Conservation (phyloP, 2,113 vertebrate species). For the Alligator mississippiensis region DNA sequence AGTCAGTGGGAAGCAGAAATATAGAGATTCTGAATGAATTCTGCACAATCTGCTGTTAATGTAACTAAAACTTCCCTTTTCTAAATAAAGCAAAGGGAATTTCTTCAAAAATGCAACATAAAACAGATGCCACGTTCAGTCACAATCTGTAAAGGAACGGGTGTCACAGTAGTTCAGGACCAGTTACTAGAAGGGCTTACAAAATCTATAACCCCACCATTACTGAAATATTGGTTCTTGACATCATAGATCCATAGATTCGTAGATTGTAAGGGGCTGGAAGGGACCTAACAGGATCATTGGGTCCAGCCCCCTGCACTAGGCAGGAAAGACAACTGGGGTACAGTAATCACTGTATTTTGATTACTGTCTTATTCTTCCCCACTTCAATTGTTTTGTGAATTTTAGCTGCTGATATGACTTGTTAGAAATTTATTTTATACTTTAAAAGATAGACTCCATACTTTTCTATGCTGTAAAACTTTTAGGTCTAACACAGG, state of each 20-base stretch:
- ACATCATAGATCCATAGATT: background rate
- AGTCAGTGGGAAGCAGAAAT: background rate
- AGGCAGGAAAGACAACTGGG: no score
- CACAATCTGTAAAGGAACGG: background rate
- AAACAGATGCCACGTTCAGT: background rate
- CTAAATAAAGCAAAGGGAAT: background rate
- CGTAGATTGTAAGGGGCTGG: no score
- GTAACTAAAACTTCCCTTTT: background rate
- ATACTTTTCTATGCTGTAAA: background rate
- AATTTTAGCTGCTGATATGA: background rate
- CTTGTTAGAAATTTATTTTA: background rate
- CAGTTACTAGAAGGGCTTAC: background rate
- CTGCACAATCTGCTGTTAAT: background rate
- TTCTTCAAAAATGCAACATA: background rate
- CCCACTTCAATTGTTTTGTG: background rate
- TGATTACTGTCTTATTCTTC: background rate
- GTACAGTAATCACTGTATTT: background rate
- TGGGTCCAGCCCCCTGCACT: no score
- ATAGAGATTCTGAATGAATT: background rate
- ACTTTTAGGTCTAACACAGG: no score
- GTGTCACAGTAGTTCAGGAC: background rate
- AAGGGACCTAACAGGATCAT: no score
- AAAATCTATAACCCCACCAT: background rate
- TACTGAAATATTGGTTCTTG: background rate
- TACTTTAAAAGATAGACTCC: background rate